Base-by-base conservation (phyloP, 2,888 invertebrate species). In the Onthophagus sagittarius region DNA sequence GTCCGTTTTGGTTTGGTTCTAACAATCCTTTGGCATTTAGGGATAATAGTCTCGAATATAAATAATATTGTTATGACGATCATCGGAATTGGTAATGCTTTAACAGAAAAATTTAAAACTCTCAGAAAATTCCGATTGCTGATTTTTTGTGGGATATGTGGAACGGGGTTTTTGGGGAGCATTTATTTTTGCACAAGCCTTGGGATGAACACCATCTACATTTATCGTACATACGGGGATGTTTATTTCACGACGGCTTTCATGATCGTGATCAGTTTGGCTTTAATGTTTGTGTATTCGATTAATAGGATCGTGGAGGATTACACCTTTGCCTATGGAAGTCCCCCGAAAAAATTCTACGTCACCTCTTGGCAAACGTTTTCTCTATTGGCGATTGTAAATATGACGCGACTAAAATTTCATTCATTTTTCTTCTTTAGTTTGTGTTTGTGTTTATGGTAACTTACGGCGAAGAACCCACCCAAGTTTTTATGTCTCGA, bases 271-370 rank as follows among this genome's bases (percentile, higher is more conserved):
- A 70, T 73, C 5, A 76, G 71, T 53, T 71, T 74, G 33, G 73
- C 76, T 5, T 13, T 77, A 6, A 69, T 73, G 14, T 77, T 76
- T 15, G 72, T 76, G n/a, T 77, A 76, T 71, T 75, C 77, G 0
- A 73, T 72, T 0, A 70, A 71, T 15, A 74, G 74, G 13, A 72
- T 77, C 14, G 63, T 75, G 1, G 74, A 74, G 62, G 77, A 77
- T 64, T 77, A 76, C 63, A 76, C 73, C 9, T 77, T 76, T 65
- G 69, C 73, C 5, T 74, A 72, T 31, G 77, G 75, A 6, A 32
- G 15, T 3, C 74, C 73, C 1, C 73, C 74, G 7, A 64, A 71
- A 5, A 70, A 63, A 31, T 76, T 73, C 7, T 77, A 76, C 75
- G 33, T 73, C 5, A 70, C 70, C 13, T 62, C 71, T 5, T 77